phyloP scores from a whole-genome alignment of 2,888 invertebrate genomes.

The Calliphora vomitoria region DNA sequence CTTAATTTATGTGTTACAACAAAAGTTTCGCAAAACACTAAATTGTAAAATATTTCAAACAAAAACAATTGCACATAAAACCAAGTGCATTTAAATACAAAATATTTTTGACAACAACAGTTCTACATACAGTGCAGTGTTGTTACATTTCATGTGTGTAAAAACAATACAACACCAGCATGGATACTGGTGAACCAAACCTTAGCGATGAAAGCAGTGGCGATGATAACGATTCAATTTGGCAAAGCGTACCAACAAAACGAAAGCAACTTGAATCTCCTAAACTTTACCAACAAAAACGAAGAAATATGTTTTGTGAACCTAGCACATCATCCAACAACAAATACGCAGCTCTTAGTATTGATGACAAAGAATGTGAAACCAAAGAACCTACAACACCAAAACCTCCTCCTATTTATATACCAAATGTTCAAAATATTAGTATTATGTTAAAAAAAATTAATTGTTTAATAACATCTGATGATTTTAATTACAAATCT shows the following conservation, averaged over 20 bases:
- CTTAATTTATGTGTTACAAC: no score
- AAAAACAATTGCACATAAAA: no score
- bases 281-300: background rate
- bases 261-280: constrained; percentile 8
- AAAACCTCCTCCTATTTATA: constrained; percentile 5
- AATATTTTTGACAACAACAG: no score
- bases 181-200: no score
- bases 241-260: constrained; percentile 7
- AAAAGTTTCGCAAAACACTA: no score
- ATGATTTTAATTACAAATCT: background rate
- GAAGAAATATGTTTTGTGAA: background rate
- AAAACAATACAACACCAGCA: no score
- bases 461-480: background rate
- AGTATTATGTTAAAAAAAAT: background rate
- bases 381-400: constrained; percentile 54
- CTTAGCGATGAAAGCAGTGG: no score
- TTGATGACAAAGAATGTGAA: constrained; percentile 31
- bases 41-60: no score
- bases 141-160: no score
- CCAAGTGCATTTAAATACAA: no score
- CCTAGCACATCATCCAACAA: background rate
- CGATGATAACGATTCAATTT: no score
- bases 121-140: no score
- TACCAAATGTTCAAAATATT: constrained; percentile 17
- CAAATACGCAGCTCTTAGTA: background rate